A percentile compares a stretch with the other conserved stretches of the same genome.
These are phyloP conservation scores for Lacerta bilineata DNA, from an alignment of 2,797 vertebrate genomes.

Conservation along the genomic window DNA sequence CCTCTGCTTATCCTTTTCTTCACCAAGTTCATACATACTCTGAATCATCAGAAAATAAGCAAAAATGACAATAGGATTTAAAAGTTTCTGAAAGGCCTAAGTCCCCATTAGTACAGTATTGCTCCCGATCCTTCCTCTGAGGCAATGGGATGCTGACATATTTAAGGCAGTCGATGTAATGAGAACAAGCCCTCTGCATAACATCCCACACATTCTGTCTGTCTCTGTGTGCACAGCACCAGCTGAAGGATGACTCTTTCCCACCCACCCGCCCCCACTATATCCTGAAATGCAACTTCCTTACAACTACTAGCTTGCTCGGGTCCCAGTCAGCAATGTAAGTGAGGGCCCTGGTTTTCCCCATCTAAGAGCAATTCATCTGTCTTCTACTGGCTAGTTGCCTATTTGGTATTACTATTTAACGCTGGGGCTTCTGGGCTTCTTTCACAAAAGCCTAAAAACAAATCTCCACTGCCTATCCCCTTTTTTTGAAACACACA, in stretches of 20 bases:
- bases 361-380: not conserved
- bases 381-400: not conserved
- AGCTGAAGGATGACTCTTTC: not conserved
- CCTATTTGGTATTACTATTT: not conserved
- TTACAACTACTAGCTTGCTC: constrained; percentile 15
- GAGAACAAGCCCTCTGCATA: constrained; percentile 20
- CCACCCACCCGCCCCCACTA: not conserved
- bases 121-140: not conserved
- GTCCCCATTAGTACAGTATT: constrained; percentile 17
- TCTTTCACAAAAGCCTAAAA: constrained; percentile 2
- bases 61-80: not conserved
- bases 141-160: constrained; percentile 15
- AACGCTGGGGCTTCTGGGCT: not conserved
- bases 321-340: not conserved
- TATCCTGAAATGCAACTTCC: constrained; percentile 3
- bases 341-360: not conserved
- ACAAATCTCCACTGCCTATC: not conserved
- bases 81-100: not conserved
- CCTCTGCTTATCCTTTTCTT: not conserved
- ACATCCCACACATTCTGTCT: constrained; percentile 24
- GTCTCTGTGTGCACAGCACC: not conserved
- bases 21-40: not conserved
- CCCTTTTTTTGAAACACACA: not conserved
- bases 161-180: not conserved
- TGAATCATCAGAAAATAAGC: not conserved